These are phyloP conservation scores for Atta texana DNA, from an alignment of 1,140 invertebrate species.

Conservation along the genomic window DNA sequence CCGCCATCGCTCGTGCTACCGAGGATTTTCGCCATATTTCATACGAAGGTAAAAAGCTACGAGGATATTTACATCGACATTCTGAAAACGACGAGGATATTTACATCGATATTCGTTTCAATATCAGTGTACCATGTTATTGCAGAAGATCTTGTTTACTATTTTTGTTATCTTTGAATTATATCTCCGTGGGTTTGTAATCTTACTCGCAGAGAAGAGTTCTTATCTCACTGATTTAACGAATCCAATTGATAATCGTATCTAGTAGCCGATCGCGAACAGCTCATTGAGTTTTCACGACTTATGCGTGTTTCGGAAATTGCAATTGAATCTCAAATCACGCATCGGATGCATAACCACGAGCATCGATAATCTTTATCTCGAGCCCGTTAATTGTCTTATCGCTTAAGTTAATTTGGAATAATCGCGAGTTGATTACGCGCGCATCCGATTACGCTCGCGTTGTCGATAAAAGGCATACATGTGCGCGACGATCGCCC, in stretches of 20 bases:
- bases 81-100: not conserved
- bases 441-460: not conserved
- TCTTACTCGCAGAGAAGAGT: not conserved
- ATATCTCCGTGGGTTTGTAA: not conserved
- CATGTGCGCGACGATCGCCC: not conserved
- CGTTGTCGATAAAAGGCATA: conserved; percentile 3
- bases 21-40: conserved; percentile 82
- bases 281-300: conserved; percentile 2
- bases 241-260: not conserved
- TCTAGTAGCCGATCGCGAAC: not conserved
- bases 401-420: conserved; percentile 26
- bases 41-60: conserved; percentile 79
- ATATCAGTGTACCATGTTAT: not conserved
- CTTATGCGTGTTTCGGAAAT: conserved; percentile 21
- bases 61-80: not conserved
- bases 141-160: not conserved
- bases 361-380: not conserved
- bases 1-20: conserved; percentile 59
- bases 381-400: conserved; percentile 46
- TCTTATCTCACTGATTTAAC: conserved; percentile 3
- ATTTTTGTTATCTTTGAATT: conserved; percentile 27
- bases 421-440: conserved; percentile 4
- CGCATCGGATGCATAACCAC: not conserved
- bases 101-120: not conserved
- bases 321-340: conserved; percentile 1